Conservation (phyloP, 1,140 invertebrate species). For the Kradibia gibbosae region DNA sequence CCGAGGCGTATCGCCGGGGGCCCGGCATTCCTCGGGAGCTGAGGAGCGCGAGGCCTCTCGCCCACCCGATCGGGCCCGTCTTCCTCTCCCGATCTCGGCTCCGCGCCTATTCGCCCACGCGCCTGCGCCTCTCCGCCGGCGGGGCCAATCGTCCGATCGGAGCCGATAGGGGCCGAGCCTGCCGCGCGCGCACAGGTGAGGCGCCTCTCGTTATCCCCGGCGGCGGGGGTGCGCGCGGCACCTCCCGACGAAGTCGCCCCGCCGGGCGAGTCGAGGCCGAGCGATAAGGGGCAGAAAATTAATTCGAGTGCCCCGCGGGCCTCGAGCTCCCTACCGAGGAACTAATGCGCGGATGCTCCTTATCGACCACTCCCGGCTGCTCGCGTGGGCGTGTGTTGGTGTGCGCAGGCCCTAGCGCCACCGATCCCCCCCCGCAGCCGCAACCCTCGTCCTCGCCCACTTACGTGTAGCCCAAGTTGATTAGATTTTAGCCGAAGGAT, state of each 20-base stretch:
- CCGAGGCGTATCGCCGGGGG: too few relatives aligned
- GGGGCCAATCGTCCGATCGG: conserved; percentile 29
- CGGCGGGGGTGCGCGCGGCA: neutral
- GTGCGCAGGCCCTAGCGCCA: too few relatives aligned
- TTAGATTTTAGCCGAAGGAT: conserved; percentile 20
- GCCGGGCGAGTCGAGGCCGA: too few relatives aligned
- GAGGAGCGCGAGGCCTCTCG: too few relatives aligned
- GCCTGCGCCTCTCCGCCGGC: neutral
- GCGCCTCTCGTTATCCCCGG: neutral
- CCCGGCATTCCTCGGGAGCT: too few relatives aligned
- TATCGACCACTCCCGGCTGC: too few relatives aligned
- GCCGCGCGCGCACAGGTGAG: neutral
- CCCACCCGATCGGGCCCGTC: neutral
- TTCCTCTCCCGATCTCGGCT: neutral
- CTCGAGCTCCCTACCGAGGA: conserved; percentile 49
- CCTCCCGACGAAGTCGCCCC: neutral
- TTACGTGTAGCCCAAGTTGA: too few relatives aligned
- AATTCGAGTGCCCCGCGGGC: conserved; percentile 34
- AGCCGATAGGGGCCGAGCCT: conserved; percentile 1
- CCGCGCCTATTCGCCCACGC: neutral
- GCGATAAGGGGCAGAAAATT: conserved; percentile 34
- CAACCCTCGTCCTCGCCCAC: too few relatives aligned
- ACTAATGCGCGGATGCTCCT: conserved; percentile 30
- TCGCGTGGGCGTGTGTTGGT: neutral
- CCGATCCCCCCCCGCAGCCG: too few relatives aligned